Base-by-base conservation (phyloP, 1,140 invertebrate genomes). In the Lepidurus packardi region DNA sequence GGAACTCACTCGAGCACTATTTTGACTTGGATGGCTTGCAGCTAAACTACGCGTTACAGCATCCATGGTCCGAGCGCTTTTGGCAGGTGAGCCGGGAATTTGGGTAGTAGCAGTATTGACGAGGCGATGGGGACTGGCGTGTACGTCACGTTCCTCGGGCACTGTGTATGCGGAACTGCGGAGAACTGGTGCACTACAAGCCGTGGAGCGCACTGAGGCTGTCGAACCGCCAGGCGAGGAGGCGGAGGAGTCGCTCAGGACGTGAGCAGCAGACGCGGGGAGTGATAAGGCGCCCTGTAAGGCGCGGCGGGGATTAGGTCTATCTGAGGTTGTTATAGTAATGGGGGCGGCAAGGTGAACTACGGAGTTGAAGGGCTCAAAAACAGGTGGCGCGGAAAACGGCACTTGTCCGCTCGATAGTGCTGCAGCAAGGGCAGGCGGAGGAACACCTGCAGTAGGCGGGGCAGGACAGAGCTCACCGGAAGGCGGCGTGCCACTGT, bases 281-380 rank as follows among this genome's bases (percentile, higher is more conserved):
- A 65, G 16, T 21, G 53, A 65, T 65, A 65, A 65, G 53, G 53
- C 8, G 53, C 7, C 53, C 8, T 9, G 53, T 1, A 1, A 21
- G 53, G 53, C 53, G 53, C 53, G 21, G 21, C 16, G 53, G 53
- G n/a, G 53, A 65, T 65, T 65, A 65, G 16, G 53, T 21, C 53
- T 65, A 65, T 65, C 53, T 13, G 53, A 65, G 53, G 16, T 65
- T 65, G 53, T 65, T 65, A 65, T 65, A 65, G 53, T 65, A 65
- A 65, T 65, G 53, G 53, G 53, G 53, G 53, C 53, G 13, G n/a
- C 16, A 65, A 65, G 53, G n/a, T 65, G 53, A 65, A 16, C 21
- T 13, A n/a, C 0, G 13, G 53, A 65, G 53, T 65, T 5, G 21
- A n/a, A 65, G 16, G 53, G 53, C n/a, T 21, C 53, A 16, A 21